Conservation (phyloP, 2,888 invertebrate genomes). For the Pammene fasciana region DNA sequence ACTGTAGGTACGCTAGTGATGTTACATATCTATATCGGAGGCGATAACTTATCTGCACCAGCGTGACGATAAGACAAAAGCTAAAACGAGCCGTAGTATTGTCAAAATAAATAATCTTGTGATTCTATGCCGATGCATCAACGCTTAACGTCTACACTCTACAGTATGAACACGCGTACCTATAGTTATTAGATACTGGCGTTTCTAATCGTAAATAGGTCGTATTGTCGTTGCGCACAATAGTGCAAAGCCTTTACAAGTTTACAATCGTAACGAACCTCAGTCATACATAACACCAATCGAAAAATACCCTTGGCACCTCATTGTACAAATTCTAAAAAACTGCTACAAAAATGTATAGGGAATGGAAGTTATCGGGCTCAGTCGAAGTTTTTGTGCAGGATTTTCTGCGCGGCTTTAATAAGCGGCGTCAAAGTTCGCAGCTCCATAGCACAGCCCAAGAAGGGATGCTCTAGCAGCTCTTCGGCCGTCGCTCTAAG, state of each 20-base stretch:
- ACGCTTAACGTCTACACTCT: constrained; percentile 45
- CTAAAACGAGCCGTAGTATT: constrained; percentile 52
- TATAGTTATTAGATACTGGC: constrained; percentile 5
- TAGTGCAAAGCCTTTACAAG: constrained; percentile 21
- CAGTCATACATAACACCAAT: constrained; percentile 31
- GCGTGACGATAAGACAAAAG: constrained; percentile 63
- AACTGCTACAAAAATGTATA: constrained; percentile 64
- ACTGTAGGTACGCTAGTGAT: constrained; percentile 56
- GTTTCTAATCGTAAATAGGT: constrained; percentile 22
- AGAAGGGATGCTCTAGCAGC: constrained; percentile 90
- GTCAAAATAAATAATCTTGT: constrained; percentile 54
- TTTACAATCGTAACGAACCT: constrained; percentile 10
- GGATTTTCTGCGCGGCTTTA: constrained; percentile 93
- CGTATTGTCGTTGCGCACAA: constrained; percentile 34
- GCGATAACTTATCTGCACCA: constrained; percentile 43
- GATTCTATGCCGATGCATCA: constrained; percentile 48
- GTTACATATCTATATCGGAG: constrained; percentile 59
- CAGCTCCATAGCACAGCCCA: constrained; percentile 90
- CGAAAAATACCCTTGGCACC: constrained; percentile 59
- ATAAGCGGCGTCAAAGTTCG: constrained; percentile 94
- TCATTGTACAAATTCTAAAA: constrained; percentile 58
- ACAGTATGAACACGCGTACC: constrained; percentile 24
- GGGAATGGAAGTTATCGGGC: constrained; percentile 62
- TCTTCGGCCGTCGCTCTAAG: constrained; percentile 89
- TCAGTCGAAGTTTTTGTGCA: constrained; percentile 85